Conservation (phyloP, 2,113 vertebrate species). For the Oreochromis tanganicae region DNA sequence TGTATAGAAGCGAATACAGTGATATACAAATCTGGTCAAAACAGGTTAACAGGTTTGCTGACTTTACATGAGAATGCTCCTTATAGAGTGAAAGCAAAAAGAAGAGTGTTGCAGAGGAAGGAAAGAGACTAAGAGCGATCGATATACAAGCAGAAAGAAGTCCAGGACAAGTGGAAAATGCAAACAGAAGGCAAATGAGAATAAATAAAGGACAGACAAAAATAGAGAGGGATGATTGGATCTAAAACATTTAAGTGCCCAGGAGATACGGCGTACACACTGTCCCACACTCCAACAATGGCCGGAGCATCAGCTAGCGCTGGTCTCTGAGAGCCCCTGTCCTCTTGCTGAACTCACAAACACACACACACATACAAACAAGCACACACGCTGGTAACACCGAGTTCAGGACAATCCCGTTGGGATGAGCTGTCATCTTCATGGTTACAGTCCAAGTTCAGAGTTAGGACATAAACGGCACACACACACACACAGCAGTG, state of each 20-base stretch:
- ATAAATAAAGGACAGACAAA: slow-evolving; percentile 4
- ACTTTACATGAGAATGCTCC: background rate
- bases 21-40: background rate
- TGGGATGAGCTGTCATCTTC: slow-evolving; percentile 36
- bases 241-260: slow-evolving; percentile 43
- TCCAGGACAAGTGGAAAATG: background rate
- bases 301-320: background rate
- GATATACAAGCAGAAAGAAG: background rate
- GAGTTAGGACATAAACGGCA: slow-evolving; percentile 20
- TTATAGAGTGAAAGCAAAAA: background rate
- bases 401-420: slow-evolving; percentile 23
- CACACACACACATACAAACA: background rate
- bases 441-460: slow-evolving; percentile 21
- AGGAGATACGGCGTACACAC: background rate
- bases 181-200: background rate
- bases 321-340: slow-evolving; percentile 25
- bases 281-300: slow-evolving; percentile 4
- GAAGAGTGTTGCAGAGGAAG: background rate
- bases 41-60: background rate
- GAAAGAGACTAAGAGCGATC: background rate
- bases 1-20: background rate
- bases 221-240: slow-evolving; percentile 17
- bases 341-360: slow-evolving; percentile 53
- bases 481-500: background rate
- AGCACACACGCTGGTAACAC: background rate